Percentiles rank a stretch among this genome's conserved stretches.
These are phyloP conservation scores for Phymanthus crucifer DNA, from an alignment of 92 coral and sea anemone species.

Conservation along the genomic window DNA sequence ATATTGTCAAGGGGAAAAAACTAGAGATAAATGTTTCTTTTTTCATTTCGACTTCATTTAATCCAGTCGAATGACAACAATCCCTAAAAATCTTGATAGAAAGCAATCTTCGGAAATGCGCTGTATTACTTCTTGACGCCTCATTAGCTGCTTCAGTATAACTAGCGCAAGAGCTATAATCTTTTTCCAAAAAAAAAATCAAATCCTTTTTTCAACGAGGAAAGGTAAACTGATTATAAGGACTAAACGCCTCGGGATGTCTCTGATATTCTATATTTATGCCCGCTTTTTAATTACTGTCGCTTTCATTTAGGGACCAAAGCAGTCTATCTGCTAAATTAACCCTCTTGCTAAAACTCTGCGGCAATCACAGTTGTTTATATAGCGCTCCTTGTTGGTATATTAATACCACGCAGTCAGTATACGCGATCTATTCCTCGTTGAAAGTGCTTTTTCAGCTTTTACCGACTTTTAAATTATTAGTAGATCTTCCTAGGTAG, in stretches of 20 bases:
- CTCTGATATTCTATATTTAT: background rate
- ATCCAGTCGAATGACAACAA: background rate
- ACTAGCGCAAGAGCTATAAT: background rate
- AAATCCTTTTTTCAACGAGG: background rate
- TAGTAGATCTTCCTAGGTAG: too few species aligned
- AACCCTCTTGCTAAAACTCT: background rate
- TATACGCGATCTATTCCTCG: too few species aligned
- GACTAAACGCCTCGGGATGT: background rate
- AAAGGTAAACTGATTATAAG: background rate
- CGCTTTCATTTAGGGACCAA: too few species aligned
- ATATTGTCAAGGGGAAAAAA: background rate
- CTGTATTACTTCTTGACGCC: background rate
- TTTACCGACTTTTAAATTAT: too few species aligned
- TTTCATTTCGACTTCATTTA: background rate
- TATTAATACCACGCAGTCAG: too few species aligned
- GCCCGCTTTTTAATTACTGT: background rate
- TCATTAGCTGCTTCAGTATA: background rate
- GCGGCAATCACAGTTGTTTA: too few species aligned
- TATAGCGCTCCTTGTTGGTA: too few species aligned
- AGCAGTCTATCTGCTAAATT: background rate
- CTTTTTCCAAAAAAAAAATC: background rate
- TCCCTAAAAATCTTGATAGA: background rate
- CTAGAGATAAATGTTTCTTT: background rate
- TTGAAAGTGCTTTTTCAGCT: too few species aligned
- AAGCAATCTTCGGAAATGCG: slow-evolving; percentile 2